Percentiles rank a stretch among this genome's conserved stretches.
Conservation (phyloP, 1,140 invertebrate genomes). For the Scaptomyza pallida region DNA sequence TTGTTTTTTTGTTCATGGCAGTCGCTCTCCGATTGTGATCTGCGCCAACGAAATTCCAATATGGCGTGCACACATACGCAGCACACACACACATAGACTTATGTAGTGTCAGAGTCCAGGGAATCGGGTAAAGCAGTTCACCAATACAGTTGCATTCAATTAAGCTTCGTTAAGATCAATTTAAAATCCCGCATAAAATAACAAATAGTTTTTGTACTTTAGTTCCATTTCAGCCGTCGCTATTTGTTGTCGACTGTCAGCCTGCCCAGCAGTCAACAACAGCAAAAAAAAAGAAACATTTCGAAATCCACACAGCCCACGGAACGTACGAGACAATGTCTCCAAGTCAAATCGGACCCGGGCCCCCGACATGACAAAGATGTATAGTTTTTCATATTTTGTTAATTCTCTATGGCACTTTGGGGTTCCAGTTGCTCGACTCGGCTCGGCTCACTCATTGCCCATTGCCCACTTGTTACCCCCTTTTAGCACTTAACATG, state of each 20-base stretch:
- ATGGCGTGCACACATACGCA: constrained; percentile 53
- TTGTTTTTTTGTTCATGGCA: not conserved
- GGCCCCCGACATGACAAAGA: constrained; percentile 57
- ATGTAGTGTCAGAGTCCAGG: constrained; percentile 65
- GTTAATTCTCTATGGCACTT: constrained; percentile 74
- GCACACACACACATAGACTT: not conserved
- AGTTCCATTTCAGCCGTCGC: constrained; percentile 64
- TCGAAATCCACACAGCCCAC: constrained; percentile 64
- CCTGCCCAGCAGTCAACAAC: not conserved
- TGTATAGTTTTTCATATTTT: constrained; percentile 68
- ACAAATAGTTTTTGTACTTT: constrained; percentile 82
- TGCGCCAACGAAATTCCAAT: constrained; percentile 75
- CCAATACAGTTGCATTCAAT: constrained; percentile 75
- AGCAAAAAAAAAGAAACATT: constrained; percentile 36
- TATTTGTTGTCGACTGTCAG: constrained; percentile 48
- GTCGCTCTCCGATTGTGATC: constrained; percentile 62
- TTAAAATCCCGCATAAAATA: constrained; percentile 84
- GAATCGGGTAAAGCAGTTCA: constrained; percentile 53
- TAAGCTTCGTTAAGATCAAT: constrained; percentile 84
- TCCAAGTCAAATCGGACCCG: constrained; percentile 46
- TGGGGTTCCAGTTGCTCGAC: constrained; percentile 47
- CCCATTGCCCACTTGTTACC: constrained; percentile 30
- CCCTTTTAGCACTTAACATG: constrained; percentile 48
- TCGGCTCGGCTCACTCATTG: constrained; percentile 15
- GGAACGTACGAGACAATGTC: constrained; percentile 55